Conservation (phyloP, 1,140 invertebrate genomes). For the Dreissena rostriformis region DNA sequence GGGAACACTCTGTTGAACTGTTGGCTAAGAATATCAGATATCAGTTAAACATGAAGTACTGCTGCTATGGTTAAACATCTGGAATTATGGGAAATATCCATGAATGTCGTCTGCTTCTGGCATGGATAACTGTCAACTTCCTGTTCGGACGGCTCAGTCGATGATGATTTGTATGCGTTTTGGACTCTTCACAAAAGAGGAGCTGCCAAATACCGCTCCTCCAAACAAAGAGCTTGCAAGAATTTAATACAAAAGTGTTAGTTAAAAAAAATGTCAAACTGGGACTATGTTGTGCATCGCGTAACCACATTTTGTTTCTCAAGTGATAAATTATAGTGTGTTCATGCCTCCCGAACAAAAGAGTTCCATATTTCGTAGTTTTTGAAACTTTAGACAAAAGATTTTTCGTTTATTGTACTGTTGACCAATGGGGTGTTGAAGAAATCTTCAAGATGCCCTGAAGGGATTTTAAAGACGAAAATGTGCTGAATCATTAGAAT, state of each 20-base stretch:
- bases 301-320: too few relatives aligned
- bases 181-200: slow-evolving; percentile 21
- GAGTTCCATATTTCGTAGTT: neutral
- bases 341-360: neutral
- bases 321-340: neutral
- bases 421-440: neutral
- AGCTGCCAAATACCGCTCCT: neutral
- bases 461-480: neutral
- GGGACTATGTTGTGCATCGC: too few relatives aligned
- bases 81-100: slow-evolving; percentile 50
- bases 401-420: neutral
- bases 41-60: slow-evolving; percentile 33
- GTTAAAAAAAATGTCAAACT: too few relatives aligned
- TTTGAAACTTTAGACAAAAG: neutral
- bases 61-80: slow-evolving; percentile 26
- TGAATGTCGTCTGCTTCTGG: slow-evolving; percentile 22
- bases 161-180: neutral
- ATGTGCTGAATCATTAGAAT: slow-evolving; percentile 3
- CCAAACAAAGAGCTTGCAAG: too few relatives aligned
- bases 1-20: slow-evolving; percentile 26
- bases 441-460: neutral
- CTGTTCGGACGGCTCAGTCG: slow-evolving; percentile 5
- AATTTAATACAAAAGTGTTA: too few relatives aligned
- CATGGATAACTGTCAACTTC: slow-evolving; percentile 44
- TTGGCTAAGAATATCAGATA: slow-evolving; percentile 18